These are phyloP conservation scores for Zosterops hypoxanthus DNA, from an alignment of 2,113 vertebrate species.

Conservation along the genomic window DNA sequence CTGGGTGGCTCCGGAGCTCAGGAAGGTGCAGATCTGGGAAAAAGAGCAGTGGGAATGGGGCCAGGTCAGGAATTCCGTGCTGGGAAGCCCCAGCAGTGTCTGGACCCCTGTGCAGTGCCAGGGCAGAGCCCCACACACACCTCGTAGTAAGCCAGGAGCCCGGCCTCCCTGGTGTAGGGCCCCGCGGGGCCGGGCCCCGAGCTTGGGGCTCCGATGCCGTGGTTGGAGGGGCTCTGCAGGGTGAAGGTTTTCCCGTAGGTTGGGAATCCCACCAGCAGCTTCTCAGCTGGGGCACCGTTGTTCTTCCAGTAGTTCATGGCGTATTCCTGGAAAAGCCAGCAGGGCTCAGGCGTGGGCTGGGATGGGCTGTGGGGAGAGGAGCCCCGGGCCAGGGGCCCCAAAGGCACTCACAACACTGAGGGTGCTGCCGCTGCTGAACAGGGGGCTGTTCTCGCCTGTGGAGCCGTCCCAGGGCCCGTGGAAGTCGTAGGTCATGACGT, in stretches of 20 bases:
- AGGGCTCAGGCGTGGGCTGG: background rate
- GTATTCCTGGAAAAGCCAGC: constrained; percentile 67
- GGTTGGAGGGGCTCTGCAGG: constrained; percentile 61
- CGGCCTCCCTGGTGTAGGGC: constrained; percentile 72
- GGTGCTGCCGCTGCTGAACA: background rate
- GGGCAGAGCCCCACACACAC: background rate
- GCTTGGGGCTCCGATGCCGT: constrained; percentile 69
- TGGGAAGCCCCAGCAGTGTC: background rate
- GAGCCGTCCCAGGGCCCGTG: background rate
- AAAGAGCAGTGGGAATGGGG: rapidly evolving
- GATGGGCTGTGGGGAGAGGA: background rate
- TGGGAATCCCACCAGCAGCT: constrained; percentile 84
- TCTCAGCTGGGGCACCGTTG: constrained; percentile 77
- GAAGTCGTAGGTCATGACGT: background rate
- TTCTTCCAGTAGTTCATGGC: constrained; percentile 83
- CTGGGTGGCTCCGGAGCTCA: no score
- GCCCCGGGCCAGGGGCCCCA: background rate
- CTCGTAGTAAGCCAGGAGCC: constrained; percentile 82
- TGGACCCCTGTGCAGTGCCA: no score
- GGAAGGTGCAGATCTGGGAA: constrained; percentile 68
- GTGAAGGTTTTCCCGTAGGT: constrained; percentile 78
- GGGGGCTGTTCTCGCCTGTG: background rate
- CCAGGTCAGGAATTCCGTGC: background rate
- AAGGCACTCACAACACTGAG: constrained; percentile 68
- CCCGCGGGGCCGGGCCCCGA: constrained; percentile 78